These are phyloP conservation scores for Aplochiton taeniatus DNA, from an alignment of 2,797 vertebrate genomes.

Conservation along the genomic window DNA sequence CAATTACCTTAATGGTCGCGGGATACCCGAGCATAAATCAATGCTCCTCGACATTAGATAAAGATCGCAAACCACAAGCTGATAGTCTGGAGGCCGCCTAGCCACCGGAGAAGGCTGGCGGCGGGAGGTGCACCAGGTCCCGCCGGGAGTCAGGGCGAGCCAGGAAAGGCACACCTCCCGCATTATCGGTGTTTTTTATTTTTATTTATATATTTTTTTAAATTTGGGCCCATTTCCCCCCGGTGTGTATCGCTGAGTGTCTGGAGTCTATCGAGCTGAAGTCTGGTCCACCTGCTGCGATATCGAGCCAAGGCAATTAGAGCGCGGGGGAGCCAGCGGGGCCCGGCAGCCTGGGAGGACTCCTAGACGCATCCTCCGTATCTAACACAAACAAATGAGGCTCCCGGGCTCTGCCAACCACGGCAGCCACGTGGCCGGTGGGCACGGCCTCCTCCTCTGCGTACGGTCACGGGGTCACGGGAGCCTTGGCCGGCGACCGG, in stretches of 20 bases:
- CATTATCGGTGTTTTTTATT: constrained; percentile 31
- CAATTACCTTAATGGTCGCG: constrained; percentile 80
- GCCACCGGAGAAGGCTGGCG: neutral
- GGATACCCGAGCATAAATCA: constrained; percentile 78
- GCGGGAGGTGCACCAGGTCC: neutral
- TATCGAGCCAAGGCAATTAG: constrained; percentile 61
- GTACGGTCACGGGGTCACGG: neutral
- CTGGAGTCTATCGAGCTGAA: constrained; percentile 30
- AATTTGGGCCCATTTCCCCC: no score
- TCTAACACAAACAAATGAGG: constrained; percentile 57
- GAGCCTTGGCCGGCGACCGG: neutral
- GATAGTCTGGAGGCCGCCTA: constrained; percentile 42
- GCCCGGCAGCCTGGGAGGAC: constrained; percentile 37
- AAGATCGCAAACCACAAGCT: constrained; percentile 47
- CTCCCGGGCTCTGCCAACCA: constrained; percentile 46
- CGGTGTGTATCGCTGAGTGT: no score
- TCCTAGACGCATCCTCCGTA: constrained; percentile 34
- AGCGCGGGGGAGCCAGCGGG: constrained; percentile 48
- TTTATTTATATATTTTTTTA: no score
- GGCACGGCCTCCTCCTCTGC: neutral
- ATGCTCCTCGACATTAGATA: constrained; percentile 73
- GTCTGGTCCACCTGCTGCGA: constrained; percentile 53
- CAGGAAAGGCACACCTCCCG: constrained; percentile 24
- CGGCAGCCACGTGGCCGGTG: neutral
- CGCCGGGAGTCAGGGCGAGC: no score